phyloP scores from a whole-genome alignment of 2,113 vertebrate species.

The Lasiurus borealis region DNA sequence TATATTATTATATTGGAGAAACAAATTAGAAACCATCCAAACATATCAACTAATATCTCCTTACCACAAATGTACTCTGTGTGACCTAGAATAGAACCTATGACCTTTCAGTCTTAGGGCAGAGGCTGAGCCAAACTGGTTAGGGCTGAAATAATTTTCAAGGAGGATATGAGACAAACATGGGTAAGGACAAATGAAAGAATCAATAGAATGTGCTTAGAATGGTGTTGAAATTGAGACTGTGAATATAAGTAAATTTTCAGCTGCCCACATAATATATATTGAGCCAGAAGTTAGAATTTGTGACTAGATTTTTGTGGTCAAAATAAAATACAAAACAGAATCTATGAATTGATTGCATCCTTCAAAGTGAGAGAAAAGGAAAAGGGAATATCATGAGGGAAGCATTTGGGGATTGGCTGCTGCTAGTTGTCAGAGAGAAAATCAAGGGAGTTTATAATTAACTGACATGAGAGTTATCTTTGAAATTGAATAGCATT shows the following conservation, averaged over 20 bases:
- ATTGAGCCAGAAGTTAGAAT: neutral
- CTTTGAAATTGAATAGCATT: neutral
- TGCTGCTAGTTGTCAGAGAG: neutral
- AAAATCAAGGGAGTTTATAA: neutral
- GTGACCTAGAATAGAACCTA: neutral
- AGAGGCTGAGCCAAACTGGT: no score
- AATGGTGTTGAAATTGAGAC: neutral
- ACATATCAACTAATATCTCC: neutral
- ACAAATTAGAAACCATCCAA: slow-evolving; percentile 39
- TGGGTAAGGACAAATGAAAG: neutral
- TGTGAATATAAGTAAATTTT: neutral
- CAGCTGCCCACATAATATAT: neutral
- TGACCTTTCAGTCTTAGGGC: no score
- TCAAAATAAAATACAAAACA: neutral
- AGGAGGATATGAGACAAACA: neutral
- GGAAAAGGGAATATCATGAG: no score
- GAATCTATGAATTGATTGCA: neutral
- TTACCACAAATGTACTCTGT: neutral
- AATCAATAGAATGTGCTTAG: neutral
- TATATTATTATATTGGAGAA: slow-evolving; percentile 15
- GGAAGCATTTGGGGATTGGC: neutral
- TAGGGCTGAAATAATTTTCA: neutral
- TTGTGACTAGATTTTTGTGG: neutral
- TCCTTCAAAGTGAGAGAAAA: neutral
- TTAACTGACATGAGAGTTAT: neutral